Conservation (phyloP, 2,888 invertebrate genomes). For the Ametastegia equiseti region DNA sequence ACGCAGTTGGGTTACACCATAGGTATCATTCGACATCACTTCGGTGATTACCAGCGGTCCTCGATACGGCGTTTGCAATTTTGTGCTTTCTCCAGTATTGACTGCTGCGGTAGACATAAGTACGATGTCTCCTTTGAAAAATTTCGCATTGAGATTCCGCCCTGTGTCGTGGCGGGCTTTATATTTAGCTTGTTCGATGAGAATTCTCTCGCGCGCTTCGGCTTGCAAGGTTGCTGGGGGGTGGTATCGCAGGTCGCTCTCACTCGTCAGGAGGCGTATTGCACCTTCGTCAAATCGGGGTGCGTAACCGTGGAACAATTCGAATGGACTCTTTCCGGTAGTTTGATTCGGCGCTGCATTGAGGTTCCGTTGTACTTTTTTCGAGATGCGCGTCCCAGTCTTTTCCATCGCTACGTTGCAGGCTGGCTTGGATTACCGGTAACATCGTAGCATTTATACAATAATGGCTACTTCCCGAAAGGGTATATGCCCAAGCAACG, state of each 20-base stretch:
- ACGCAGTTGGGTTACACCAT: not conserved
- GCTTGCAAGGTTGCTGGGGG: conserved; percentile 29
- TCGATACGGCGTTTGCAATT: conserved; percentile 38
- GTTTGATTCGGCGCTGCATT: conserved; percentile 51
- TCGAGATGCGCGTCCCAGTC: conserved; percentile 54
- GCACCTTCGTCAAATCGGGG: conserved; percentile 50
- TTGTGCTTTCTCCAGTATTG: conserved; percentile 26
- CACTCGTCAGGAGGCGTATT: conserved; percentile 19
- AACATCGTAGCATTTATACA: conserved; percentile 50
- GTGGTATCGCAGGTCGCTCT: conserved; percentile 10
- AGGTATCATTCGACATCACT: not conserved
- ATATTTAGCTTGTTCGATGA: not conserved
- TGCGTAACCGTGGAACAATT: conserved; percentile 52
- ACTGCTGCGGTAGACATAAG: conserved; percentile 1
- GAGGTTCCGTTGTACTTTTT: conserved; percentile 50
- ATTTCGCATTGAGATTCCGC: conserved; percentile 8
- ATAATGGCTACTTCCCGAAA: too few species aligned
- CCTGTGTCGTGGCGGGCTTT: conserved; percentile 28
- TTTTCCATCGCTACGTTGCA: conserved; percentile 34
- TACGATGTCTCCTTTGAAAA: conserved; percentile 36
- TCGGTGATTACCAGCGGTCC: not conserved
- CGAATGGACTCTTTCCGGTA: conserved; percentile 53
- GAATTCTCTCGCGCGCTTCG: conserved; percentile 16
- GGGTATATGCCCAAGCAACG: too few species aligned
- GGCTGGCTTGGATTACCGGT: conserved; percentile 17